Base-by-base conservation (phyloP, 2,113 vertebrate genomes). In the Neopipo cinnamomea region DNA sequence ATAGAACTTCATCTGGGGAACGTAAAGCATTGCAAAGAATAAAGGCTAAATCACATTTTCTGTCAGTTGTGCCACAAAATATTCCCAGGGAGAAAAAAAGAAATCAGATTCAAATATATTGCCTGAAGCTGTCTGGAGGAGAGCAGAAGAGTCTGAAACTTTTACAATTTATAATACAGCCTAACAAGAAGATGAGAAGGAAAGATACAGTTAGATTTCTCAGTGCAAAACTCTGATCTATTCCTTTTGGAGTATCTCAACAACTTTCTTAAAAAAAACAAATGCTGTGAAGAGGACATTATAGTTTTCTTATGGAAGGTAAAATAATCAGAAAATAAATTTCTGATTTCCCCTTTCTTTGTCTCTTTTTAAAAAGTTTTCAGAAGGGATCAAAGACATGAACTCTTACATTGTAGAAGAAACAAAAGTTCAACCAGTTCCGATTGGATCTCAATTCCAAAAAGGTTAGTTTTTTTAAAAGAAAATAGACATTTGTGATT, bases 161-260 rank as follows among this genome's bases (percentile, higher is more conserved):
- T 70, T 89, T 93, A 65, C 44, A 86, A 78, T 89, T 77, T 85
- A 85, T 88, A 94, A 81, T 75, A 72, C 25, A 55, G 13, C 18
- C 71, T 76, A 93, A 67, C 35, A 85, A 70, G 58, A 89, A 82
- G 71, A 94, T 59, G 56, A 93, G 63, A 91, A 84, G 41, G 84
- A 92, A 88, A 92, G 6, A 50, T 55, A 53, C 19, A 15, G 49
- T 77, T 95, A 78, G 44, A 77, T 79, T 14, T 86, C 30, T 77
- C 63, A 89, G 19, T 55, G 47, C 39, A 89, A 81, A 41, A 11
- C 33, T 79, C 89, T 82, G 79, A 84, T 80, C 47, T 77, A 30
- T 78, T 81, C 31, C 63, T 88, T 86, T 71, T 89, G 55, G 9
- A 10, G 24, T 84, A 75, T 68, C 66, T 83, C 41, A 65, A 85